Evolutionary conservation across 1,140 invertebrate species (phyloP).

Genomic region (Ctenoplectra terminalis): DNA sequence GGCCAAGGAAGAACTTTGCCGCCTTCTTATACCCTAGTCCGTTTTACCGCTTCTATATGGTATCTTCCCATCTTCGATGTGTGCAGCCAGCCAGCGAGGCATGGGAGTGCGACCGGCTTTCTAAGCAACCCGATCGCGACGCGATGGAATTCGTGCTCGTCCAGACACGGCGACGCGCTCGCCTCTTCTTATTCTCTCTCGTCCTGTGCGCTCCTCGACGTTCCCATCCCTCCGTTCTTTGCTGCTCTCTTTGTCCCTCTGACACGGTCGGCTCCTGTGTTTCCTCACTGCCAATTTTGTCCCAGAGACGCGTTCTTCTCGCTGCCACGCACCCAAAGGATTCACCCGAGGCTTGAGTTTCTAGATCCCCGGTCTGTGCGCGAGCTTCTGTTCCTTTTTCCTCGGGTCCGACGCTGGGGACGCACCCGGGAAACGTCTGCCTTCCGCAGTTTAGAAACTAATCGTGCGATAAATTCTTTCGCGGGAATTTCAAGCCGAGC

Average conservation of each 20-base stretch:
- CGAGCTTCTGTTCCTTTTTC: background rate
- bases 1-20: conserved; percentile 54
- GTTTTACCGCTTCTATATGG: conserved; percentile 68
- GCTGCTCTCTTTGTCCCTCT: conserved; percentile 34
- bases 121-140: conserved; percentile 71
- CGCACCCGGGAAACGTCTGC: background rate
- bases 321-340: conserved; percentile 9
- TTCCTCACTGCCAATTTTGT: conserved; percentile 44
- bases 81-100: conserved; percentile 25
- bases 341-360: conserved; percentile 26
- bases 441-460: conserved; percentile 19
- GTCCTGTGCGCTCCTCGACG: background rate
- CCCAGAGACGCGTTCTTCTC: conserved; percentile 31
- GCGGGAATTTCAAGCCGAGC: background rate
- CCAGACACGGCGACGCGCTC: conserved; percentile 55
- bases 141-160: conserved; percentile 68
- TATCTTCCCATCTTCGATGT: conserved; percentile 69
- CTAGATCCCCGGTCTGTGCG: background rate
- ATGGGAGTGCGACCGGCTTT: conserved; percentile 60
- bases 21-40: conserved; percentile 54
- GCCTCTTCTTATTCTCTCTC: conserved; percentile 53
- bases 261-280: conserved; percentile 7
- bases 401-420: background rate
- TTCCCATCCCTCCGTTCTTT: background rate
- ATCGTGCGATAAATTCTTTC: conserved; percentile 23